A percentile compares a stretch with the other conserved stretches of the same genome.
phyloP scores from a whole-genome alignment of 2,797 vertebrate species.

The Chelidonichthys spinosus region DNA sequence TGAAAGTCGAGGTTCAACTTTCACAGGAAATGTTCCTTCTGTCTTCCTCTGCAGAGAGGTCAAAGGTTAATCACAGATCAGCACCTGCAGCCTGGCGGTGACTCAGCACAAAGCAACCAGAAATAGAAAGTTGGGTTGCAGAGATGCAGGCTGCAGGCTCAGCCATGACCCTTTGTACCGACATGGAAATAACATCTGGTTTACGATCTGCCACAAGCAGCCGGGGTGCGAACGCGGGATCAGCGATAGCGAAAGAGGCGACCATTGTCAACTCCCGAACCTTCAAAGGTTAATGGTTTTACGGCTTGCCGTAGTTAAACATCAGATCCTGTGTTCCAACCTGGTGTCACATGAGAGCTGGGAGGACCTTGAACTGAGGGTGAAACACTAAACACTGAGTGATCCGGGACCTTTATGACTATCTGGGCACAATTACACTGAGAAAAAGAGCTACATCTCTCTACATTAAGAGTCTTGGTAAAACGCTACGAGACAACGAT shows the following conservation, averaged over 20 bases:
- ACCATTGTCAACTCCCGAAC: slow-evolving; percentile 35
- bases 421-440: not conserved
- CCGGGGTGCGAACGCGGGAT: not conserved
- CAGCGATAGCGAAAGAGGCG: slow-evolving; percentile 3
- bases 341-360: slow-evolving; percentile 21
- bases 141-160: not conserved
- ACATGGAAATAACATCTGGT: slow-evolving; percentile 1
- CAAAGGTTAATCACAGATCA: not conserved
- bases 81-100: not conserved
- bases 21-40: not conserved
- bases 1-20: not conserved
- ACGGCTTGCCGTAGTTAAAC: slow-evolving; percentile 60
- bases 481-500: no score
- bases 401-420: slow-evolving; percentile 16
- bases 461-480: not conserved
- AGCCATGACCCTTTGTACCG: not conserved
- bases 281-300: slow-evolving; percentile 75
- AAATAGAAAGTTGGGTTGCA: no score
- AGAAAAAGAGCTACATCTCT: not conserved
- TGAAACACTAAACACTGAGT: not conserved
- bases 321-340: slow-evolving; percentile 35
- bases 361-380: slow-evolving; percentile 59
- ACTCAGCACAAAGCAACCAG: not conserved
- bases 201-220: not conserved
- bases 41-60: not conserved